These are phyloP conservation scores for Caenorhabditis plicata DNA, from an alignment of 2,888 invertebrate genomes.

Conservation along the genomic window DNA sequence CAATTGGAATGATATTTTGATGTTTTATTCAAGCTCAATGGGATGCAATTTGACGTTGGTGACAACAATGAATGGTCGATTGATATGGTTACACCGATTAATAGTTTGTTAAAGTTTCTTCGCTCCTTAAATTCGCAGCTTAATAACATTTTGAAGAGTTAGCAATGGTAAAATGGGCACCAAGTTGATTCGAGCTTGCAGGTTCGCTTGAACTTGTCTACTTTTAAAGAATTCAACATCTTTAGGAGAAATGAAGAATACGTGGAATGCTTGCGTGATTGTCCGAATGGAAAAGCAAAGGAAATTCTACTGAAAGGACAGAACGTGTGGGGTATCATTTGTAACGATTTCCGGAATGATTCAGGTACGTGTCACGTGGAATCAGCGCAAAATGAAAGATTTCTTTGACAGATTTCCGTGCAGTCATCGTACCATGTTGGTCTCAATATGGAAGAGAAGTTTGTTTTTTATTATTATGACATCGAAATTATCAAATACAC, in stretches of 20 bases:
- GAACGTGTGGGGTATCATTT: conserved; percentile 49
- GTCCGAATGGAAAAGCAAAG: conserved; percentile 44
- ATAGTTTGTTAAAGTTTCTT: conserved; percentile 37
- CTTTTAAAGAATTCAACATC: too few relatives aligned
- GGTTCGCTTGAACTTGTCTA: too few relatives aligned
- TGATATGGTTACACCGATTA: conserved; percentile 55
- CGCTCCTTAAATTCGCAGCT: not conserved
- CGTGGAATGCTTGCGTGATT: conserved; percentile 39
- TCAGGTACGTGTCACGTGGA: conserved; percentile 23
- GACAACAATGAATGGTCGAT: conserved; percentile 47
- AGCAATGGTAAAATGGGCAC: too few relatives aligned
- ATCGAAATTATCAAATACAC: too few relatives aligned
- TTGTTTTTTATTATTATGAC: too few relatives aligned
- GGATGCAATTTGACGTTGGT: conserved; percentile 51
- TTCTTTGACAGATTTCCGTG: conserved; percentile 30
- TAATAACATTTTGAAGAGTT: conserved; percentile 17
- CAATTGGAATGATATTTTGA: too few relatives aligned
- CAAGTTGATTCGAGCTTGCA: too few relatives aligned
- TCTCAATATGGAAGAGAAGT: conserved; percentile 32
- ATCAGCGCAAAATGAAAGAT: not conserved
- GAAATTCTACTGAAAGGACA: conserved; percentile 48
- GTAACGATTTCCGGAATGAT: conserved; percentile 47
- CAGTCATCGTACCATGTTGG: conserved; percentile 40
- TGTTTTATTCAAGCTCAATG: conserved; percentile 46
- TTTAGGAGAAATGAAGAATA: conserved; percentile 44